phyloP scores from a whole-genome alignment of 2,113 vertebrate species.

The Thymallus thymallus region DNA sequence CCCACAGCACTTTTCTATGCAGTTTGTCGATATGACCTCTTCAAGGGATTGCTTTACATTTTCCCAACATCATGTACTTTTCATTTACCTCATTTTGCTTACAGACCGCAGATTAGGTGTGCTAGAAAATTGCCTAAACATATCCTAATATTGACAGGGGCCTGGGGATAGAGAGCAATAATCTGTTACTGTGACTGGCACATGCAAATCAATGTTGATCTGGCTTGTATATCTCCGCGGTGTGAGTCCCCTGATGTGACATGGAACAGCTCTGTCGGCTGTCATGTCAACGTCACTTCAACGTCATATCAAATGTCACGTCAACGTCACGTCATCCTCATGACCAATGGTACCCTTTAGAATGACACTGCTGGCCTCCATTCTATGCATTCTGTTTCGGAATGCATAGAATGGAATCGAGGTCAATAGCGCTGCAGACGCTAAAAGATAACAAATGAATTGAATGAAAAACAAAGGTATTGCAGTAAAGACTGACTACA shows the following conservation, averaged over 20 bases:
- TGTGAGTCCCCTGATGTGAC: background rate
- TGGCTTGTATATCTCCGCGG: background rate
- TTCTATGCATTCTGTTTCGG: background rate
- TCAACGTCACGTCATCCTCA: background rate
- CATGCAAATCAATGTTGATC: conserved; percentile 24
- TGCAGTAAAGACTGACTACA: too few species aligned
- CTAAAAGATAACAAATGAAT: too few species aligned
- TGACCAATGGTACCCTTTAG: background rate
- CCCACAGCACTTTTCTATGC: too few species aligned
- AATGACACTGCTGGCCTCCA: background rate
- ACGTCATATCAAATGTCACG: background rate
- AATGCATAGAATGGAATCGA: too few species aligned
- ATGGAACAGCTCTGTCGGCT: background rate
- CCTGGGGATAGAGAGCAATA: background rate
- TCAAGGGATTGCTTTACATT: too few species aligned
- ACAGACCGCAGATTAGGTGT: conserved; percentile 1
- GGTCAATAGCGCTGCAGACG: too few species aligned
- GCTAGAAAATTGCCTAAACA: conserved; percentile 5
- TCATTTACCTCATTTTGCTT: background rate
- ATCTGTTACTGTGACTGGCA: conserved; percentile 17
- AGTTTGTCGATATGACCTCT: too few species aligned
- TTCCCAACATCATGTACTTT: background rate
- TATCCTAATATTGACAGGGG: conserved; percentile 6
- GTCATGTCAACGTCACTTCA: conserved; percentile 6
- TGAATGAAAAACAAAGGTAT: too few species aligned